phyloP scores from a whole-genome alignment of 2,888 invertebrate species.

The Polydrusus cervinus region DNA sequence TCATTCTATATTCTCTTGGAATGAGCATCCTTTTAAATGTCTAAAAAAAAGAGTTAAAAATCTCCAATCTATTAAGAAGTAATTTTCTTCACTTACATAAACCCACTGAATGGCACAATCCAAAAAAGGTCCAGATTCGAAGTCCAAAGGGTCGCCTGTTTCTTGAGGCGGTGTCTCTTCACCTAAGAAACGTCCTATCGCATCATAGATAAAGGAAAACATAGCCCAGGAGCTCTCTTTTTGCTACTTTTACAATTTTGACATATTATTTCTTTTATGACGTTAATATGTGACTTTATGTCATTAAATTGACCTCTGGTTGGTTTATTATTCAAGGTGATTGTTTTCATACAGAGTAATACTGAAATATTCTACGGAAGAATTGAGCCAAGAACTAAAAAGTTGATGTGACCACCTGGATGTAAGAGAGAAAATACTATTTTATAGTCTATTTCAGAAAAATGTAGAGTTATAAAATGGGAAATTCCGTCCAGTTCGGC shows the following conservation, averaged over 20 bases:
- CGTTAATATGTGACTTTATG: background rate
- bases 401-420: too few relatives aligned
- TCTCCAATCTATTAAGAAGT: too few relatives aligned
- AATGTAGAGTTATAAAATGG: too few relatives aligned
- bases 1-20: slow-evolving; percentile 55
- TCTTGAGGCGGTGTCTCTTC: slow-evolving; percentile 59
- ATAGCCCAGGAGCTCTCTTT: slow-evolving; percentile 26
- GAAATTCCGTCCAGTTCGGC: too few relatives aligned
- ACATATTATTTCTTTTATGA: slow-evolving; percentile 1
- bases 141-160: slow-evolving; percentile 63
- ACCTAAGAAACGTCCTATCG: slow-evolving; percentile 61
- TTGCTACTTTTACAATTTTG: slow-evolving; percentile 19
- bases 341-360: too few relatives aligned
- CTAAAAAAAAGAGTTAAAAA: slow-evolving; percentile 52
- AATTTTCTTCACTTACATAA: slow-evolving; percentile 55
- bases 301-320: slow-evolving; percentile 1
- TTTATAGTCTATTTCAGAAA: too few relatives aligned
- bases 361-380: too few relatives aligned
- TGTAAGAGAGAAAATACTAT: too few relatives aligned
- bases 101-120: slow-evolving; percentile 66
- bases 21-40: slow-evolving; percentile 60
- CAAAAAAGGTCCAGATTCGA: slow-evolving; percentile 64
- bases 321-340: background rate
- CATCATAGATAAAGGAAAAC: slow-evolving; percentile 58
- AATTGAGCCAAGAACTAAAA: too few relatives aligned